These are phyloP conservation scores for Neria commutata DNA, from an alignment of 2,888 invertebrate genomes.

Conservation along the genomic window DNA sequence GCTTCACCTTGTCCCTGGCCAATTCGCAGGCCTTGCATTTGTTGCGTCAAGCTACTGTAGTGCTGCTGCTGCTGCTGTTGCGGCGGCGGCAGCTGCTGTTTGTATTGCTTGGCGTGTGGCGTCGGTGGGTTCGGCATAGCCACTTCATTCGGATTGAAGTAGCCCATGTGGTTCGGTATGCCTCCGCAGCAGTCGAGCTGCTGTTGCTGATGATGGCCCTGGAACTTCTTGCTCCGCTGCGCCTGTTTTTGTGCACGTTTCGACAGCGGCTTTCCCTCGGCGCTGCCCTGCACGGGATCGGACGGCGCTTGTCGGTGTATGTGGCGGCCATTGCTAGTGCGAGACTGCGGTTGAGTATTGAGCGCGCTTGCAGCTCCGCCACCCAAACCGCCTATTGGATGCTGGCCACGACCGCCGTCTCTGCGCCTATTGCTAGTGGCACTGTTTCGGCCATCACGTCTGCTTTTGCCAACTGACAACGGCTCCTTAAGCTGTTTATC, in stretches of 20 bases:
- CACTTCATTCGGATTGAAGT: conserved; percentile 54
- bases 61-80: conserved; percentile 28
- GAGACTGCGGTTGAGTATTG: not conserved
- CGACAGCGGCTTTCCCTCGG: conserved; percentile 22
- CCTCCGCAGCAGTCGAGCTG: conserved; percentile 48
- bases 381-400: not conserved
- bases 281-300: conserved; percentile 7
- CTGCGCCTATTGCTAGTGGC: not conserved
- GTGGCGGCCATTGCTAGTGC: conserved; percentile 7
- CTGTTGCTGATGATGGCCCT: conserved; percentile 36
- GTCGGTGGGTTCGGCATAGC: too few species aligned
- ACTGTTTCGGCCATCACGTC: conserved; percentile 17
- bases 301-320: conserved; percentile 7
- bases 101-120: conserved; percentile 34
- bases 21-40: conserved; percentile 50
- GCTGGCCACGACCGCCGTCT: not conserved
- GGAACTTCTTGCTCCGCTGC: conserved; percentile 38
- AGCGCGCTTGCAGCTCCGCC: not conserved
- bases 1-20: conserved; percentile 31
- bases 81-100: conserved; percentile 15
- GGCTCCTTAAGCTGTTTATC: conserved; percentile 32
- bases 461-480: conserved; percentile 21
- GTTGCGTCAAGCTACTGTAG: conserved; percentile 45
- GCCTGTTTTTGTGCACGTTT: conserved; percentile 33
- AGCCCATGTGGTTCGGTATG: conserved; percentile 55